Evolutionary conservation across 2,888 invertebrate species (phyloP).

Genomic region (Helleia helle): DNA sequence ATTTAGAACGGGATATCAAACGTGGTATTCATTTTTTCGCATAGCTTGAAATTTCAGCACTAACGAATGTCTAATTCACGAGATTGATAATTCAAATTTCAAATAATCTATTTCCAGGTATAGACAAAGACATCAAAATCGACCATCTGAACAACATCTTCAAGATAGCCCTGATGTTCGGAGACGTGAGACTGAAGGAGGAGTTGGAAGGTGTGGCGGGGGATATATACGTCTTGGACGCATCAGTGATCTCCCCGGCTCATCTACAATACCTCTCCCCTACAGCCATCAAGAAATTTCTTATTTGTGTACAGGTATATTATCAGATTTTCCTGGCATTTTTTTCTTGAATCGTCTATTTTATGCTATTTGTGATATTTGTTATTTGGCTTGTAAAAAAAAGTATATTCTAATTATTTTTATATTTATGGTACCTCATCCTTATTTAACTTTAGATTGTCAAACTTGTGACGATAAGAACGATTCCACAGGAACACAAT

Average conservation of each 20-base stretch:
- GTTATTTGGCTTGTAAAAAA: too few relatives aligned
- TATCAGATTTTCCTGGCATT: not conserved
- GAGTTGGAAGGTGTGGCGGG: conserved; percentile 87
- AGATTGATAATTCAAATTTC: conserved; percentile 1
- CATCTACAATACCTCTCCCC: conserved; percentile 88
- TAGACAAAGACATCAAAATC: conserved; percentile 76
- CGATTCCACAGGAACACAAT: too few relatives aligned
- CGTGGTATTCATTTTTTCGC: too few relatives aligned
- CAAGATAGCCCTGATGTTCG: conserved; percentile 88
- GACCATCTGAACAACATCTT: conserved; percentile 80
- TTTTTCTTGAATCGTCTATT: too few relatives aligned
- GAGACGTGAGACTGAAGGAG: conserved; percentile 84
- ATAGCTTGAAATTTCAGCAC: too few relatives aligned
- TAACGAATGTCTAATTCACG: too few relatives aligned
- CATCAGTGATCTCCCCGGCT: conserved; percentile 79
- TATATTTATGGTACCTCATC: too few relatives aligned
- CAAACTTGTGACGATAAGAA: too few relatives aligned
- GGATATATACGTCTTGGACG: conserved; percentile 86
- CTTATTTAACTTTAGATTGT: too few relatives aligned
- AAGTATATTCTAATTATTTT: too few relatives aligned
- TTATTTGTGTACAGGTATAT: conserved; percentile 81
- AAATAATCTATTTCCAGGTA: conserved; percentile 31
- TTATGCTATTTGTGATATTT: too few relatives aligned
- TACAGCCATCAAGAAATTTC: conserved; percentile 83
- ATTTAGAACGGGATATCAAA: too few relatives aligned